Evolutionary conservation across 2,888 invertebrate genomes (phyloP).

Genomic region (Ornithoptera priamus): DNA sequence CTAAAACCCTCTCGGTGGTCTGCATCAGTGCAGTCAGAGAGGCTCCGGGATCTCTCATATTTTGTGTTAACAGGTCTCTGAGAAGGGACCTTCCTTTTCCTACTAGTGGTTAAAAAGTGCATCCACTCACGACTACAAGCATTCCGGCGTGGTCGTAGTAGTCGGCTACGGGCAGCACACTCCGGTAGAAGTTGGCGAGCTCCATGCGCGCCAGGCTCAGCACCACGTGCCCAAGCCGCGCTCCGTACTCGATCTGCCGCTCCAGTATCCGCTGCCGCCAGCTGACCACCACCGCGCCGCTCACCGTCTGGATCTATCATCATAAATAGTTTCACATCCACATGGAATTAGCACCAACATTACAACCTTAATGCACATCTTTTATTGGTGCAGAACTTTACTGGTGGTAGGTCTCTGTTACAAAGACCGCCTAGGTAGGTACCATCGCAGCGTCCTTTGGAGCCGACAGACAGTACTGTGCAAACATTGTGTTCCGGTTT

Average conservation of each 20-base stretch:
- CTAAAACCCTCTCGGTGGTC: too few relatives aligned
- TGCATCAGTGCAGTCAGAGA: too few relatives aligned
- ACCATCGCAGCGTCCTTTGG: too few relatives aligned
- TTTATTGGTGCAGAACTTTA: too few relatives aligned
- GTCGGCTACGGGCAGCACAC: conserved; percentile 94
- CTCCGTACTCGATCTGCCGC: conserved; percentile 94
- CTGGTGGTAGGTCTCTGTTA: too few relatives aligned
- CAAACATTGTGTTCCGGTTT: too few relatives aligned
- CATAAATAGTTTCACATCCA: not conserved
- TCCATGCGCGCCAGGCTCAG: conserved; percentile 93
- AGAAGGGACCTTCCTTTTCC: too few relatives aligned
- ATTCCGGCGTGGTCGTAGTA: conserved; percentile 94
- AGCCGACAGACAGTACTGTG: too few relatives aligned
- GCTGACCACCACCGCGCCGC: conserved; percentile 90
- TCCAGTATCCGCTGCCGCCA: conserved; percentile 93
- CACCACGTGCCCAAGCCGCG: conserved; percentile 90
- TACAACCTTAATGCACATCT: too few relatives aligned
- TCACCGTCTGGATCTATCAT: conserved; percentile 90
- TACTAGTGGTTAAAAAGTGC: not conserved
- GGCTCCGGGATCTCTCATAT: too few relatives aligned
- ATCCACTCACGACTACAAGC: conserved; percentile 65
- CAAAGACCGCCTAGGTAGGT: too few relatives aligned
- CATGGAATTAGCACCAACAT: not conserved
- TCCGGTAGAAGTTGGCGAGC: conserved; percentile 91
- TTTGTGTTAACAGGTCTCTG: too few relatives aligned